Percentiles rank a stretch among this genome's conserved stretches.
Evolutionary conservation across 1,140 invertebrate species (phyloP).

Genomic region (Calosoma granatense): DNA sequence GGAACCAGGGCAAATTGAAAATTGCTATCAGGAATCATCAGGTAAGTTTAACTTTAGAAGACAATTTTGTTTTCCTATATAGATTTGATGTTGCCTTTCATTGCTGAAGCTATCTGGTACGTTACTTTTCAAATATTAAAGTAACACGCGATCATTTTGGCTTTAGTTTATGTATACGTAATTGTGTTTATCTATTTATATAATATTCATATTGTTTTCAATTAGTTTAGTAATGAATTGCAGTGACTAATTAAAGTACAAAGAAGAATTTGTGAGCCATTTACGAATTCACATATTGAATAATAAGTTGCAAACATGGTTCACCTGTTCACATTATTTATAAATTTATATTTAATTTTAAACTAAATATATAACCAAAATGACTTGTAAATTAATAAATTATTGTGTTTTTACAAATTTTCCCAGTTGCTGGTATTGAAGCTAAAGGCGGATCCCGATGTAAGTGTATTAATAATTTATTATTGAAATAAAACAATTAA

Average conservation of each 20-base stretch:
- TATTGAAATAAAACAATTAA: slow-evolving; percentile 7
- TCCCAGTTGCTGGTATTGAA: slow-evolving; percentile 47
- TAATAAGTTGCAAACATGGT: not conserved
- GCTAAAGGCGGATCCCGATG: slow-evolving; percentile 46
- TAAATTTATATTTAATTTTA: slow-evolving; percentile 11
- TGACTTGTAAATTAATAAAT: slow-evolving; percentile 12
- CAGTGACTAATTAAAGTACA: slow-evolving; percentile 1
- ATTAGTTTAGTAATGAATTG: slow-evolving; percentile 14
- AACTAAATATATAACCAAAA: slow-evolving; percentile 12
- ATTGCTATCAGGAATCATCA: slow-evolving; percentile 56
- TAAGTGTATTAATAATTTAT: slow-evolving; percentile 34
- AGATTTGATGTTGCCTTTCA: too few relatives aligned
- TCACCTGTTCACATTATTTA: slow-evolving; percentile 5
- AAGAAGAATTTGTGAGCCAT: not conserved
- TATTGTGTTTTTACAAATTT: too few relatives aligned
- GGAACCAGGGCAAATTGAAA: slow-evolving; percentile 52
- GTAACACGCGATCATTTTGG: not conserved
- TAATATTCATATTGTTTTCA: slow-evolving; percentile 18
- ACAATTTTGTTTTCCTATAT: slow-evolving; percentile 14
- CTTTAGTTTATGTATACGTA: slow-evolving; percentile 9
- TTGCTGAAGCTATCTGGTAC: not conserved
- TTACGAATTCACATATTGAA: slow-evolving; percentile 10
- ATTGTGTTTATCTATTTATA: not conserved
- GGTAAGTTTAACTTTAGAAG: slow-evolving; percentile 37
- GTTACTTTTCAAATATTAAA: slow-evolving; percentile 1